Percentiles rank a stretch among this genome's conserved stretches.
Conservation (phyloP, 2,888 invertebrate species). For the Hyposoter dolosus region DNA sequence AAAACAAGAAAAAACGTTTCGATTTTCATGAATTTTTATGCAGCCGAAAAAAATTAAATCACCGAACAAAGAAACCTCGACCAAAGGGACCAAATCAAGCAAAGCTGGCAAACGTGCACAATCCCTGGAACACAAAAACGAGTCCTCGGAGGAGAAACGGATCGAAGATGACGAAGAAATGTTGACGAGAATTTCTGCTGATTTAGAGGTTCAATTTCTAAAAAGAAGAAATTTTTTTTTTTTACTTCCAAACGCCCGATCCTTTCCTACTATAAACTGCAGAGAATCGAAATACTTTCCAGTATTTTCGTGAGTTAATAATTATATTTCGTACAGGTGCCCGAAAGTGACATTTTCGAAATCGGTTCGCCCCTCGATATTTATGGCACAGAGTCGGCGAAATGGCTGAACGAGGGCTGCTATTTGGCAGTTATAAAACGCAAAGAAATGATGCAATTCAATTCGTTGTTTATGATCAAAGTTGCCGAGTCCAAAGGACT, state of each 20-base stretch:
- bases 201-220: conserved; percentile 64
- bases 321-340: conserved; percentile 85
- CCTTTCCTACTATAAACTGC: not conserved
- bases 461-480: conserved; percentile 93
- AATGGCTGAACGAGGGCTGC: conserved; percentile 86
- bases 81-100: conserved; percentile 53
- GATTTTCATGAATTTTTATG: not conserved
- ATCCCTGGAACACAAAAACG: conserved; percentile 55
- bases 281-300: not conserved
- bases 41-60: conserved; percentile 68
- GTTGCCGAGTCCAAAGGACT: conserved; percentile 93
- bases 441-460: conserved; percentile 91
- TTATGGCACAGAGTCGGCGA: conserved; percentile 86
- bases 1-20: not conserved
- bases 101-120: conserved; percentile 68
- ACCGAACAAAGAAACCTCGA: conserved; percentile 55
- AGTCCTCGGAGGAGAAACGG: conserved; percentile 65
- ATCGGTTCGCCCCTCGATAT: conserved; percentile 87
- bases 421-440: conserved; percentile 89
- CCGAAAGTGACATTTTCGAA: conserved; percentile 90
- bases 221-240: not conserved
- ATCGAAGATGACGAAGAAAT: conserved; percentile 70
- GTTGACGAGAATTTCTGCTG: conserved; percentile 47
- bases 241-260: not conserved
- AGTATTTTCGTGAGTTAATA: not conserved